These are phyloP conservation scores for Spea hammondii DNA, from an alignment of 2,797 vertebrate species.

Conservation along the genomic window DNA sequence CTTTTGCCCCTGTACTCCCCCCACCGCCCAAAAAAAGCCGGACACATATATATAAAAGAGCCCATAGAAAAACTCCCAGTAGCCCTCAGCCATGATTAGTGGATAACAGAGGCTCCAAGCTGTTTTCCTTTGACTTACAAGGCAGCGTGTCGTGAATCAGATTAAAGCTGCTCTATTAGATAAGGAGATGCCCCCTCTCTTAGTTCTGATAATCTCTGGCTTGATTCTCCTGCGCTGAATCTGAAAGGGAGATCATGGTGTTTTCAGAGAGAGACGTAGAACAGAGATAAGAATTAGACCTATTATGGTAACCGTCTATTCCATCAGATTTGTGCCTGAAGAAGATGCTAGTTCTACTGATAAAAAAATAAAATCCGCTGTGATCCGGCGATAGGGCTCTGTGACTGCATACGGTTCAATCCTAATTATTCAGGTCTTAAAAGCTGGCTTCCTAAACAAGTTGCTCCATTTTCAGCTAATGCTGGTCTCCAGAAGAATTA, in stretches of 20 bases:
- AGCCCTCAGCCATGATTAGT: slow-evolving; percentile 44
- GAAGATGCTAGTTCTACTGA: slow-evolving; percentile 37
- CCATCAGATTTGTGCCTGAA: slow-evolving; percentile 42
- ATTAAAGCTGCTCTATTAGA: slow-evolving; percentile 50
- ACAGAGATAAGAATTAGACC: slow-evolving; percentile 44
- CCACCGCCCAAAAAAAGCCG: not conserved
- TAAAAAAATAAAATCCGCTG: slow-evolving; percentile 31
- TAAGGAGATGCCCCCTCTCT: slow-evolving; percentile 46
- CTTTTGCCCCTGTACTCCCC: slow-evolving; percentile 8
- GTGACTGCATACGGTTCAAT: slow-evolving; percentile 12
- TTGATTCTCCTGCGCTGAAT: slow-evolving; percentile 31
- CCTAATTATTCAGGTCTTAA: slow-evolving; percentile 27
- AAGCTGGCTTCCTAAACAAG: not conserved
- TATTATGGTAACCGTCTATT: slow-evolving; percentile 29
- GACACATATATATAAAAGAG: slow-evolving; percentile 7
- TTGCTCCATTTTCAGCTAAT: not conserved
- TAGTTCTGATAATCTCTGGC: slow-evolving; percentile 46
- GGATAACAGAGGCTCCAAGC: slow-evolving; percentile 5
- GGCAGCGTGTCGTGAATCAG: slow-evolving; percentile 22
- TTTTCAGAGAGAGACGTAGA: slow-evolving; percentile 32
- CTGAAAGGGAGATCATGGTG: slow-evolving; percentile 33
- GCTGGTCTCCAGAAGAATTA: too few relatives aligned
- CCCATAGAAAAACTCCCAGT: slow-evolving; percentile 16
- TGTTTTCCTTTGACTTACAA: slow-evolving; percentile 21
- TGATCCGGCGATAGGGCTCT: slow-evolving; percentile 24